Conservation (phyloP, 2,113 vertebrate species). For the Tinamus guttatus region DNA sequence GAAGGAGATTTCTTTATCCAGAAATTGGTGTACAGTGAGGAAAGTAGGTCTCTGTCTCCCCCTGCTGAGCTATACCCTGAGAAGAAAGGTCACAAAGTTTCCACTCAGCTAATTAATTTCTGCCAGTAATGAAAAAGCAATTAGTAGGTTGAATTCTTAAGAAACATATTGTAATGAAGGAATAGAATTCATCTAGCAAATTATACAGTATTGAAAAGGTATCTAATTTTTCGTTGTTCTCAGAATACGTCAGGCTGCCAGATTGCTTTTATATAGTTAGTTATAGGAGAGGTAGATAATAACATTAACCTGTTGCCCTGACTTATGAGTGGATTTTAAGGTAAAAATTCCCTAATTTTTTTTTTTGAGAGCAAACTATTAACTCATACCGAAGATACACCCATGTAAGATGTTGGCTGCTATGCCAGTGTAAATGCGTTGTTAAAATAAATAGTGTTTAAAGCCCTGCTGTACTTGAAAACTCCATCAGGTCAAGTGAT, state of each 20-base stretch:
- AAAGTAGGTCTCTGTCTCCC: slow-evolving; percentile 48
- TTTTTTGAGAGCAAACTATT: background rate
- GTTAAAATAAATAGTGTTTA: background rate
- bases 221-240: background rate
- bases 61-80: slow-evolving; percentile 17
- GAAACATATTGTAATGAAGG: slow-evolving; percentile 50
- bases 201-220: background rate
- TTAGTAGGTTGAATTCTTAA: slow-evolving; percentile 44
- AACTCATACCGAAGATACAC: background rate
- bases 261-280: background rate
- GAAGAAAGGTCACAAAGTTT: slow-evolving; percentile 20
- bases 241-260: background rate
- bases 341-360: background rate
- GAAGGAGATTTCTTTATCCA: background rate
- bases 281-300: background rate
- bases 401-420: background rate
- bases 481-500: background rate
- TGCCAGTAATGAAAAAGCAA: slow-evolving; percentile 20
- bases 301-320: background rate
- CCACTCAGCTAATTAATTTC: slow-evolving; percentile 52
- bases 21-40: background rate
- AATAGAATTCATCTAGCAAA: background rate
- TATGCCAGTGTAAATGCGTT: background rate
- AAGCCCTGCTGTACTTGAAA: background rate
- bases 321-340: background rate